Base-by-base conservation (phyloP, 2,113 vertebrate genomes). In the Glaucomys volans region DNA sequence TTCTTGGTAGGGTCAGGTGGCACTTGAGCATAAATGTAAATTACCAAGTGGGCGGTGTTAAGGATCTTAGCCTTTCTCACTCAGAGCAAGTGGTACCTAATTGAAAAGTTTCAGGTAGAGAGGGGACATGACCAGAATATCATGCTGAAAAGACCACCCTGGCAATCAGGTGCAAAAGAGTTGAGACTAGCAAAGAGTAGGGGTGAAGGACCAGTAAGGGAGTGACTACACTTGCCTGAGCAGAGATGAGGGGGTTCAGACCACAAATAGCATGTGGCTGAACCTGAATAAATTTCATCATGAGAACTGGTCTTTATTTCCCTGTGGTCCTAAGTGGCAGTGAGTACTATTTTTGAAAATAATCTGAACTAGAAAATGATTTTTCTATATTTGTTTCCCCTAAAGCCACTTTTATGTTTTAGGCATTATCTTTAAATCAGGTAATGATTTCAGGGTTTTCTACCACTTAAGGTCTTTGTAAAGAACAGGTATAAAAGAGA, bases 371-470 rank as follows among this genome's bases (percentile, higher is more conserved):
- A 72, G 24, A 18, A 64, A 84, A 81, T 69, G 1, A 69, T 72
- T 92, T 92, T 22, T 87, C 54, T 67, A 74, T 86, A 59, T 82
- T n/a, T 96, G 24, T 88, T 95, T 94, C 35, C 54, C 30, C 24
- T 94, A 77, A 82, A 88, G 13, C 22, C 66, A 82, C 26, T 32
- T 87, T 69, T 76, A 20, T 92, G 26, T 62, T 82, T 85, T 62
- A 62, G n/a, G 10, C 7, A n/a, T 67, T 92, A 42, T 67, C 16
- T 83, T 24, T 72, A 57, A 74, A 92, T 72, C 8, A 64, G 54
- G 22, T 28, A 82, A 77, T 62, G 6, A 62, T 77, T 84, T 30
- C 22, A 84, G 24, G 54, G 11, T 44, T 59, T 85, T 67, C 37
- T 95, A 12, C 13, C 26, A 62, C 77, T 66, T 80, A 71, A 79